Percentiles rank a stretch among this genome's conserved stretches.
phyloP scores from a whole-genome alignment of 1,140 invertebrate genomes.

The Lineus longissimus region DNA sequence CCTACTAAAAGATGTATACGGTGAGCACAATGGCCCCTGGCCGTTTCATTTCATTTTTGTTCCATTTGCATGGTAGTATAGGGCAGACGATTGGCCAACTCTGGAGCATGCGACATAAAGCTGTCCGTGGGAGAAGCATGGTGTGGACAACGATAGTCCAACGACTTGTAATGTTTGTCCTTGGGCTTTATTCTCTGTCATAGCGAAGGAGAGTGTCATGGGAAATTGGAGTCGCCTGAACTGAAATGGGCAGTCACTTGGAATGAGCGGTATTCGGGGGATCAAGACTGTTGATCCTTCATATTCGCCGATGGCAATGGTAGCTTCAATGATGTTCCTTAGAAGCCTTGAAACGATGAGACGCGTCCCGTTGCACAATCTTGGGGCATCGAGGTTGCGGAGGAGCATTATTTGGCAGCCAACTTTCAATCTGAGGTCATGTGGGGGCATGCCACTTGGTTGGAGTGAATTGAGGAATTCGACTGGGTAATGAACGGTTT shows the following conservation, averaged over 20 bases:
- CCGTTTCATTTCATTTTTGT: too few relatives aligned
- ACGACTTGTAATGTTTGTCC: slow-evolving; percentile 51
- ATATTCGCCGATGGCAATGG: slow-evolving; percentile 16
- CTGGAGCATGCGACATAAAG: slow-evolving; percentile 37
- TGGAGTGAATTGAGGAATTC: slow-evolving; percentile 49
- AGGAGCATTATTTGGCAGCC: slow-evolving; percentile 48
- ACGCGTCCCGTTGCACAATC: slow-evolving; percentile 50
- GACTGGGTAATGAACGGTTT: slow-evolving; percentile 29
- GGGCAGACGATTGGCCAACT: slow-evolving; percentile 10
- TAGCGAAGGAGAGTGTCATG: slow-evolving; percentile 54
- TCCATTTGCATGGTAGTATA: too few relatives aligned
- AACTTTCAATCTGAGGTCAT: slow-evolving; percentile 47
- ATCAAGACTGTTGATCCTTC: slow-evolving; percentile 24
- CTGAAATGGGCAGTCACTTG: slow-evolving; percentile 35
- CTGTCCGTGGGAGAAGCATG: slow-evolving; percentile 36
- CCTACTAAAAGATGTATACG: too few relatives aligned
- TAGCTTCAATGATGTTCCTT: slow-evolving; percentile 23
- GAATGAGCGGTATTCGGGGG: slow-evolving; percentile 22
- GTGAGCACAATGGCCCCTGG: too few relatives aligned
- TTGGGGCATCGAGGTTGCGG: slow-evolving; percentile 40
- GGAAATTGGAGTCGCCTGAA: slow-evolving; percentile 58
- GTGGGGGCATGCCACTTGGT: slow-evolving; percentile 45
- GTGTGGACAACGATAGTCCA: slow-evolving; percentile 23
- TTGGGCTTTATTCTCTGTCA: slow-evolving; percentile 61
- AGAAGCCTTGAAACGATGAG: slow-evolving; percentile 30